Conservation (phyloP, 1,140 invertebrate species). For the Saxidomus purpurata region DNA sequence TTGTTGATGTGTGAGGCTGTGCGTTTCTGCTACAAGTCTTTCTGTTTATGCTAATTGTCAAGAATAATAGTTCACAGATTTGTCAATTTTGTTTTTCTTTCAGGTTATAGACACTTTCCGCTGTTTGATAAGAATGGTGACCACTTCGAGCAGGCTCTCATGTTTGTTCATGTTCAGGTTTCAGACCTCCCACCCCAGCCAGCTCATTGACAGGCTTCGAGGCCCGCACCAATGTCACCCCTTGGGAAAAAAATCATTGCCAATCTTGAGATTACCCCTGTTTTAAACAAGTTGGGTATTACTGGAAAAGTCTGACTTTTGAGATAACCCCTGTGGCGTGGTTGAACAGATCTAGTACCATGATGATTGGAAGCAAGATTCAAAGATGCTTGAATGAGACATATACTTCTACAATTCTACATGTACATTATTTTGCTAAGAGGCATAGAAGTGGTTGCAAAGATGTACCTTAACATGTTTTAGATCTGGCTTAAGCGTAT, state of each 20-base stretch:
- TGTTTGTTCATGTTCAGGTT: slow-evolving; percentile 78
- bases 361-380: not conserved
- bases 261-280: slow-evolving; percentile 60
- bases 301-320: not conserved
- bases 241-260: slow-evolving; percentile 41
- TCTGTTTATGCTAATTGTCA: too few relatives aligned
- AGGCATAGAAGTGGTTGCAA: too few relatives aligned
- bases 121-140: slow-evolving; percentile 77
- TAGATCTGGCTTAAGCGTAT: too few relatives aligned
- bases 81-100: slow-evolving; percentile 41
- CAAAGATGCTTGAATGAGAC: too few relatives aligned
- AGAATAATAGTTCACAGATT: too few relatives aligned
- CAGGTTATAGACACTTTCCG: slow-evolving; percentile 82
- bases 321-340: not conserved
- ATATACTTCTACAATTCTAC: too few relatives aligned
- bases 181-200: slow-evolving; percentile 26
- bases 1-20: too few relatives aligned
- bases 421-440: too few relatives aligned
- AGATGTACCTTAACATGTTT: too few relatives aligned
- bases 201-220: slow-evolving; percentile 19
- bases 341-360: not conserved
- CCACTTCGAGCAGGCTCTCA: slow-evolving; percentile 72
- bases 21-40: too few relatives aligned
- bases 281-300: slow-evolving; percentile 14
- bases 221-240: slow-evolving; percentile 45